These are phyloP conservation scores for Scrobipalpa atriplicella DNA, from an alignment of 2,888 invertebrate species.

Conservation along the genomic window DNA sequence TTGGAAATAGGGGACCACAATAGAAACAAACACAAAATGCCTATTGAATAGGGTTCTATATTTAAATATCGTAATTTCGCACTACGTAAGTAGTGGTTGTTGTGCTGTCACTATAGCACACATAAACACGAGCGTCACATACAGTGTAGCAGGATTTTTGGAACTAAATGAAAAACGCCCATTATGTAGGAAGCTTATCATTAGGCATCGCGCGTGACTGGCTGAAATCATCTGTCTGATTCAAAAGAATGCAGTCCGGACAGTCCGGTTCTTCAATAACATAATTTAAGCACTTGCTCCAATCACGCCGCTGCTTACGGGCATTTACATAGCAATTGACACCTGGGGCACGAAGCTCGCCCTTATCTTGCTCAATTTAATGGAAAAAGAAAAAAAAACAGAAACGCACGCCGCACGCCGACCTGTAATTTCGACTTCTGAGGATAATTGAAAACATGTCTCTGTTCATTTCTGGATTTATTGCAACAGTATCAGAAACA, in stretches of 20 bases:
- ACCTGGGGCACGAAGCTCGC: slow-evolving; percentile 52
- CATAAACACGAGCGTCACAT: too few species aligned
- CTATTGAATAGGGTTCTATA: too few species aligned
- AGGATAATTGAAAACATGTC: slow-evolving; percentile 55
- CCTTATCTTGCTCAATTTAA: slow-evolving; percentile 40
- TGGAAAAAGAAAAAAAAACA: slow-evolving; percentile 31
- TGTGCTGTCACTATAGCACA: too few species aligned
- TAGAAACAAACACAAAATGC: background rate
- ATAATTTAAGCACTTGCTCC: slow-evolving; percentile 53
- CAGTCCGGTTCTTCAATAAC: slow-evolving; percentile 48
- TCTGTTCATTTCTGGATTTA: slow-evolving; percentile 37
- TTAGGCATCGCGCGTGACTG: slow-evolving; percentile 11
- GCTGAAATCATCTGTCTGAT: slow-evolving; percentile 22
- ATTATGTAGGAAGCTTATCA: background rate
- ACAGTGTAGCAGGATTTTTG: too few species aligned
- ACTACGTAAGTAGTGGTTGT: too few species aligned
- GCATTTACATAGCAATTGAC: slow-evolving; percentile 62
- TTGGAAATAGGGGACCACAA: background rate
- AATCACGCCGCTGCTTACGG: slow-evolving; percentile 49
- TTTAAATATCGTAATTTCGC: too few species aligned
- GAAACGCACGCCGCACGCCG: slow-evolving; percentile 38
- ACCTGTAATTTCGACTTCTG: slow-evolving; percentile 58
- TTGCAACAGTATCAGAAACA: background rate
- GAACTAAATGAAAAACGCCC: background rate
- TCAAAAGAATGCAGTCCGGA: slow-evolving; percentile 35